Conservation (phyloP, 1,140 invertebrate species). For the Tachypleus tridentatus region DNA sequence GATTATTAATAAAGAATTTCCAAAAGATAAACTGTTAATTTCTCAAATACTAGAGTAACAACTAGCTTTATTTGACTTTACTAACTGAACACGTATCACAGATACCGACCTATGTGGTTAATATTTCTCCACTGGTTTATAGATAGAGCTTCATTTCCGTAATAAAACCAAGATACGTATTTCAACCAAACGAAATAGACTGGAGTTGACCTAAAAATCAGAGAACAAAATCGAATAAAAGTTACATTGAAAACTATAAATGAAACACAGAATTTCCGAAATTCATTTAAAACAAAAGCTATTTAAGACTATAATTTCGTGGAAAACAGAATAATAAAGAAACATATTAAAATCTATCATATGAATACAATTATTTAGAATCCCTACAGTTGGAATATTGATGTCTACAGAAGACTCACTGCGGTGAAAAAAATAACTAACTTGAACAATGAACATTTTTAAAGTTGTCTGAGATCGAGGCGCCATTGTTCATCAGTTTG, state of each 20-base stretch:
- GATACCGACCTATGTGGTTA: constrained; percentile 46
- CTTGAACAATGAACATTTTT: too few species aligned
- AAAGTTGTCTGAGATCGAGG: too few species aligned
- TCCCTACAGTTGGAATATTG: too few species aligned
- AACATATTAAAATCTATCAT: too few species aligned
- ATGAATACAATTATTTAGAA: too few species aligned
- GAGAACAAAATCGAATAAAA: constrained; percentile 22
- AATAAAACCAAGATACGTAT: constrained; percentile 90
- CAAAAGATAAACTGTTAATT: not conserved
- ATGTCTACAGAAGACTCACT: too few species aligned
- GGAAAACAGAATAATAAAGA: too few species aligned
- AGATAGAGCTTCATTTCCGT: constrained; percentile 82
- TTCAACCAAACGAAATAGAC: constrained; percentile 80
- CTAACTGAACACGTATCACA: constrained; percentile 55
- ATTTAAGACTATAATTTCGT: too few species aligned
- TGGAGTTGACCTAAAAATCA: constrained; percentile 58
- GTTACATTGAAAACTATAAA: not conserved
- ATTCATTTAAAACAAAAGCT: too few species aligned
- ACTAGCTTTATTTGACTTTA: not conserved
- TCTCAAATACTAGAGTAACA: not conserved
- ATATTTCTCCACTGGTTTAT: constrained; percentile 84
- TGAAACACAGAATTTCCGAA: too few species aligned
- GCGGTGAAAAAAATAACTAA: too few species aligned
- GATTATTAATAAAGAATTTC: not conserved
- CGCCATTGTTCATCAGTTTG: too few species aligned